Conservation (phyloP, 2,888 invertebrate species). For the Polydrusus pterygomalis region DNA sequence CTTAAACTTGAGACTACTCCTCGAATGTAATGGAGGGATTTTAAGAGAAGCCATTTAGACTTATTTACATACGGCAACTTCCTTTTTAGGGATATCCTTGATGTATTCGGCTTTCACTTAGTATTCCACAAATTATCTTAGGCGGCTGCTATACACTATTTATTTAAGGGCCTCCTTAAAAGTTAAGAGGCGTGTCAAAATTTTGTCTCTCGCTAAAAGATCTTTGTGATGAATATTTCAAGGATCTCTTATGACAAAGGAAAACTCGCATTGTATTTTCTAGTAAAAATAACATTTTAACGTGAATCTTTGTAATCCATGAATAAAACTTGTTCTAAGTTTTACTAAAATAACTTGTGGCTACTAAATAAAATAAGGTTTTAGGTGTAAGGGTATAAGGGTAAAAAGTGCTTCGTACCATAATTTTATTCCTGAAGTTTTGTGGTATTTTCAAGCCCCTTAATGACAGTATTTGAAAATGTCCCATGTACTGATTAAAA, state of each 20-base stretch:
- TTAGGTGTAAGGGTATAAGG: too few species aligned
- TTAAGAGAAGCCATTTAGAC: conserved; percentile 16
- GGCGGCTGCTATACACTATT: conserved; percentile 2
- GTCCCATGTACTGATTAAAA: too few species aligned
- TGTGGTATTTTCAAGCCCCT: too few species aligned
- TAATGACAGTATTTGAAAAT: too few species aligned
- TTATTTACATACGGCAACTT: conserved; percentile 12
- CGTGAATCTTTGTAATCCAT: not conserved
- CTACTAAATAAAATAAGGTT: too few species aligned
- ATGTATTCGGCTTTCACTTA: conserved; percentile 15
- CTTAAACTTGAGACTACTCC: not conserved
- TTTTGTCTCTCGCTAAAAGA: not conserved
- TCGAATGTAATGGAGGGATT: conserved; percentile 5
- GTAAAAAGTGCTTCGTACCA: too few species aligned
- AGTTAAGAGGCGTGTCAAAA: conserved; percentile 2
- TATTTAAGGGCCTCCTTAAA: conserved; percentile 12
- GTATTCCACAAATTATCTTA: conserved; percentile 19
- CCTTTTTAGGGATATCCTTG: conserved; percentile 16
- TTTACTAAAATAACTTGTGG: not conserved
- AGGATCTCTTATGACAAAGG: conserved; percentile 13
- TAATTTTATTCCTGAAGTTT: too few species aligned
- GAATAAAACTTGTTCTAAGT: not conserved
- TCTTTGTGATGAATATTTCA: conserved; percentile 14
- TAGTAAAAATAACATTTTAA: not conserved
- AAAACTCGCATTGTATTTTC: not conserved